Base-by-base conservation (phyloP, 2,797 vertebrate genomes). In the Manis javanica region DNA sequence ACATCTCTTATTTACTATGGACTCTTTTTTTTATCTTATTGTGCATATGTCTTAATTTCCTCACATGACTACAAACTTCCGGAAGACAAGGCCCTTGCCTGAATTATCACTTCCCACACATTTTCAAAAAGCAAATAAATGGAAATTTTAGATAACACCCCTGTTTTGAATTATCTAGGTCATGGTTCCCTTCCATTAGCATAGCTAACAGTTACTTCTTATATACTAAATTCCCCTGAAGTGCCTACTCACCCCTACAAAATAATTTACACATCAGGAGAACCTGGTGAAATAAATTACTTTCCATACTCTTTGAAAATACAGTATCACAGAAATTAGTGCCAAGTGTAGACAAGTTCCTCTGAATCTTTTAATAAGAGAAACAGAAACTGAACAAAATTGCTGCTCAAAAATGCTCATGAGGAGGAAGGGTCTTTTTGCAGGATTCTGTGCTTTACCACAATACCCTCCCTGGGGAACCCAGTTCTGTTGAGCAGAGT, bases 321-420 rank as follows among this genome's bases (percentile, higher is more conserved):
- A 64, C n/a, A 97, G 77, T 97, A 97, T 95, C 81, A 96, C 15
- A 90, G 34, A 89, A 95, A 78, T 96, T 97, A 96, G 55, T 96
- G 87, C 51, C 95, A 96, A 98, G 55, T 69, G 66, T 90, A 63
- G 55, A 97, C 69, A 86, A 93, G 97, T 71, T 96, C 63, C 90
- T 69, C 49, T 83, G 87, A 98, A 93, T 23, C 87, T 96, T 92
- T 46, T 46, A 46, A 87, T 0, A 59, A 96, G 71, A 96, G 69
- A 96, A 90, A 63, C 90, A 46, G 42, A 96, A 91, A 91, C 46
- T 26, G 66, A 96, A 79, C 14, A 89, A 89, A 94, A 94, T 46
- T 92, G 26, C 39, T 97, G 26, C 89, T 98, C 51, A 91, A 74
- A 97, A 97, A 96, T 71, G 19, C 96, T 97, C 64, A 88, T 88